These are phyloP conservation scores for Pungitius pungitius DNA, from an alignment of 2,113 vertebrate genomes.

Conservation along the genomic window DNA sequence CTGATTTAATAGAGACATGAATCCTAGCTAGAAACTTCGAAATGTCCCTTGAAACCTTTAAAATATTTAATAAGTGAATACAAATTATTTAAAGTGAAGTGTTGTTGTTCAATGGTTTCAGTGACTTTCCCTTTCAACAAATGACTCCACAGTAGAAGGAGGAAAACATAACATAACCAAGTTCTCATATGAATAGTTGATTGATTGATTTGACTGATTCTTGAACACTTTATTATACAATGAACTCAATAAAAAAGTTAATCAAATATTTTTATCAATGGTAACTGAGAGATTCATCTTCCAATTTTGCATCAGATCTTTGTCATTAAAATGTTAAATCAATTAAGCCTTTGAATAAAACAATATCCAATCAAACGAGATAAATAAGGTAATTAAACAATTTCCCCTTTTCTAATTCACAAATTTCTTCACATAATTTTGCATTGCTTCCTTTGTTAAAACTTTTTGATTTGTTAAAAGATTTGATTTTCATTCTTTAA, in stretches of 20 bases:
- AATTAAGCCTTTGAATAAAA: conserved; percentile 11
- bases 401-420: conserved; percentile 10
- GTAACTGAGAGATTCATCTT: too few species aligned
- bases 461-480: conserved; percentile 1
- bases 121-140: conserved; percentile 14
- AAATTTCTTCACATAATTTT: conserved; percentile 5
- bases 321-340: conserved; percentile 10
- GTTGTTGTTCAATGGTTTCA: not conserved
- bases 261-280: not conserved
- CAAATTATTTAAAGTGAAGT: not conserved
- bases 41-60: not conserved
- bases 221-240: conserved; percentile 13
- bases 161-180: not conserved
- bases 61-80: not conserved
- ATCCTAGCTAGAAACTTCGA: not conserved
- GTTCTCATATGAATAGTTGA: not conserved
- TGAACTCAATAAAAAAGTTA: conserved; percentile 5
- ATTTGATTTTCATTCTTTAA: conserved; percentile 8
- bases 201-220: conserved; percentile 4
- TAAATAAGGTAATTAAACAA: not conserved
- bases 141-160: not conserved
- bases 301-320: conserved; percentile 13
- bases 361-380: not conserved
- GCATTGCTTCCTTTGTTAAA: not conserved
- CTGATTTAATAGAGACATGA: not conserved